These are phyloP conservation scores for Pecten maximus DNA, from an alignment of 2,888 invertebrate species.

Conservation along the genomic window DNA sequence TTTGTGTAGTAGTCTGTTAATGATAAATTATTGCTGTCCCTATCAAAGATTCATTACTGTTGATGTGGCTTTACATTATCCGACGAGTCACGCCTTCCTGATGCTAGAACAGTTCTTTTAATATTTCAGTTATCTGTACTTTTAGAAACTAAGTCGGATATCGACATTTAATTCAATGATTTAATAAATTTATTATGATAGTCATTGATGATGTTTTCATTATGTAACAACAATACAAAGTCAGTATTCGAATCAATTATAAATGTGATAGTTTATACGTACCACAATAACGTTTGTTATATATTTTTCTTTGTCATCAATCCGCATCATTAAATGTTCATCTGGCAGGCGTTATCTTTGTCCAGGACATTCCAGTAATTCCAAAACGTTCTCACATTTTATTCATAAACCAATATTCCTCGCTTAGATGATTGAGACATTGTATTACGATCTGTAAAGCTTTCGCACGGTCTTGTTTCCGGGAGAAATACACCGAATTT, in stretches of 20 bases:
- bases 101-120: background rate
- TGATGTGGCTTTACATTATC: background rate
- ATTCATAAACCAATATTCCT: too few species aligned
- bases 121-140: background rate
- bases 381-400: too few species aligned
- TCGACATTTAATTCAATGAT: background rate
- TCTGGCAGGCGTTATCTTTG: too few species aligned
- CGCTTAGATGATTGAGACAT: background rate
- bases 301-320: too few species aligned
- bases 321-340: too few species aligned
- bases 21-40: background rate
- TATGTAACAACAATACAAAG: too few species aligned
- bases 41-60: background rate
- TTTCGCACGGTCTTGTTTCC: background rate
- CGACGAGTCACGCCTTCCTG: background rate
- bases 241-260: too few species aligned
- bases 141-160: background rate
- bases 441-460: background rate
- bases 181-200: too few species aligned
- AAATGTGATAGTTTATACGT: too few species aligned
- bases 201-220: too few species aligned
- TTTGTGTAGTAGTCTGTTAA: background rate
- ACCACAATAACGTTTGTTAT: too few species aligned
- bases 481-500: background rate
- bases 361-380: too few species aligned